Percentiles rank a stretch among this genome's conserved stretches.
Evolutionary conservation across 1,140 invertebrate species (phyloP).

Genomic region (Panulirus ornatus): DNA sequence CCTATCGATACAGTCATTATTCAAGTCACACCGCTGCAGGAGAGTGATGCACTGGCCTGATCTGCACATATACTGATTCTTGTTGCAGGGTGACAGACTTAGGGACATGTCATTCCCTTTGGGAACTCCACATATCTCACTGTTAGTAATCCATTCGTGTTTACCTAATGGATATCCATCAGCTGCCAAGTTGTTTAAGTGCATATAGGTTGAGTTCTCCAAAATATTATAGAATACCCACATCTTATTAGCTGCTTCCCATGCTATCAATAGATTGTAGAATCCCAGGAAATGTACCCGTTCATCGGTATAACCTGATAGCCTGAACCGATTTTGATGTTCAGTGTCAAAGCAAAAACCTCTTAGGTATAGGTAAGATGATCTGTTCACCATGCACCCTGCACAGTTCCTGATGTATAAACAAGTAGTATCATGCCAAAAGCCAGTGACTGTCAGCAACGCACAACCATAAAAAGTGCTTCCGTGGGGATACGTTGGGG

Average conservation of each 20-base stretch:
- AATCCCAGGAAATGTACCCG: background rate
- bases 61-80: slow-evolving; percentile 76
- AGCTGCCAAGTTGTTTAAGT: background rate
- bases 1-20: slow-evolving; percentile 78
- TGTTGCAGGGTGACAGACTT: slow-evolving; percentile 60
- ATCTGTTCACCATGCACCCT: background rate
- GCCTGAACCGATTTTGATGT: background rate
- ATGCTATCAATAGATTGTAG: background rate
- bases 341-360: slow-evolving; percentile 3
- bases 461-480: no score
- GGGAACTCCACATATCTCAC: slow-evolving; percentile 38
- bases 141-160: background rate
- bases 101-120: background rate
- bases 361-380: background rate
- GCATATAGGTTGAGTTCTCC: background rate
- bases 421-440: no score
- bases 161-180: background rate
- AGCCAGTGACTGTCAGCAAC: no score
- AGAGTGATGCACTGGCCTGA: slow-evolving; percentile 78
- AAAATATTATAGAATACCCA: background rate
- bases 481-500: no score
- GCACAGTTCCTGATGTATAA: background rate
- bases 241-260: background rate
- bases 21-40: slow-evolving; percentile 77
- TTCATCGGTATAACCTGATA: background rate